Conservation (phyloP, 2,113 vertebrate species). For the Mixornis gularis region DNA sequence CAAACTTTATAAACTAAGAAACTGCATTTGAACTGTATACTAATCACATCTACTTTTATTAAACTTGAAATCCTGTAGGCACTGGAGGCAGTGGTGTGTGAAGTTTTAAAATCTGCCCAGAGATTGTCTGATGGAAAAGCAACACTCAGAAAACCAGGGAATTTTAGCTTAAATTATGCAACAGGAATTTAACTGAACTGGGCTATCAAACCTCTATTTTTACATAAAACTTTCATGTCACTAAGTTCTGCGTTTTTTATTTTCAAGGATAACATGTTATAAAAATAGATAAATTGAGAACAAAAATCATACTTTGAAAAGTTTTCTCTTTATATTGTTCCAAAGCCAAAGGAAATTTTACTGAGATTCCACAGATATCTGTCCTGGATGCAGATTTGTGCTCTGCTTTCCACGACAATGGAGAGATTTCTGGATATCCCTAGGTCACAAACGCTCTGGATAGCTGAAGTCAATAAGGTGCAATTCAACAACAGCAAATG, state of each 20-base stretch:
- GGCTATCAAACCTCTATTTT: background rate
- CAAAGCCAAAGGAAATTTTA: background rate
- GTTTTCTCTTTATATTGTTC: background rate
- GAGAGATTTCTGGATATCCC: background rate
- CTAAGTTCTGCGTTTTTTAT: background rate
- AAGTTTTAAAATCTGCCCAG: background rate
- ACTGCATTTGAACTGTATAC: background rate
- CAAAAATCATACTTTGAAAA: background rate
- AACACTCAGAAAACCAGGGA: background rate
- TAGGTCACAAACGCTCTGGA: background rate
- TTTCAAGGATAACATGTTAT: background rate
- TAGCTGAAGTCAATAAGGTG: background rate
- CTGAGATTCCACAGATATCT: background rate
- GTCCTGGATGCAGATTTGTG: background rate
- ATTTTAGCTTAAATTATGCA: background rate
- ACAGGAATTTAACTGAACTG: background rate
- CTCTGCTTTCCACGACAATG: background rate
- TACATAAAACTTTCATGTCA: background rate
- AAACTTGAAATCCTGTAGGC: background rate
- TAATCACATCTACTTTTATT: background rate
- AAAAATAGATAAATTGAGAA: background rate
- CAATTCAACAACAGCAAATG: background rate
- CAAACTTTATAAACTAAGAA: background rate
- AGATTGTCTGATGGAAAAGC: background rate
- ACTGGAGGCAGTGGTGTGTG: background rate